These are phyloP conservation scores for Protophormia terraenovae DNA, from an alignment of 2,888 invertebrate genomes.

Conservation along the genomic window DNA sequence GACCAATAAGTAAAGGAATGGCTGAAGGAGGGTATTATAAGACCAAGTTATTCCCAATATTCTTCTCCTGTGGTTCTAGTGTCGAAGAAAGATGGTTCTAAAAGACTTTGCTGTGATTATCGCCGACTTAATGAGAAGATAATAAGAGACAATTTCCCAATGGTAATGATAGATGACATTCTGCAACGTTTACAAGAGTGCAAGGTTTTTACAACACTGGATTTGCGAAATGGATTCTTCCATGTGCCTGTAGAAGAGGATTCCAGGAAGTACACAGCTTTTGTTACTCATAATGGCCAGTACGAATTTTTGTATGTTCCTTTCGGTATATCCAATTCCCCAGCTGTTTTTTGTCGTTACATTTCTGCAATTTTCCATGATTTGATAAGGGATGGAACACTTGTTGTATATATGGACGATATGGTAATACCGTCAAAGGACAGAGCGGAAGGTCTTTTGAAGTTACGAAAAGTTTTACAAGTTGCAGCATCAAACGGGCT, in stretches of 20 bases:
- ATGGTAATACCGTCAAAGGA: not conserved
- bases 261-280: not conserved
- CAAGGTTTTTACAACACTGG: not conserved
- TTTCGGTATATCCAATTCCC: not conserved
- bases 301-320: too few relatives aligned
- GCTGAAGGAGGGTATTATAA: not conserved
- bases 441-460: not conserved
- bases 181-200: not conserved
- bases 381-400: not conserved
- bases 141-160: not conserved
- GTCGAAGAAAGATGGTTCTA: too few relatives aligned
- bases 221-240: too few relatives aligned
- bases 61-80: too few relatives aligned
- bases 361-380: not conserved
- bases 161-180: not conserved
- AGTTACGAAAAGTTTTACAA: not conserved
- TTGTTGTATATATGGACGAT: constrained; percentile 3
- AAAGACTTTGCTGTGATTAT: too few relatives aligned
- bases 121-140: not conserved
- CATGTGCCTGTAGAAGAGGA: not conserved
- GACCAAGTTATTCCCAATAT: not conserved
- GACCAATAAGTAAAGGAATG: not conserved
- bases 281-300: too few relatives aligned
- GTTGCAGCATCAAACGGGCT: not conserved
- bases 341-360: too few relatives aligned